Evolutionary conservation across 1,140 invertebrate species (phyloP), one percentile per base, ranked within the genome.

Genomic region (Riptortus pedestris): DNA sequence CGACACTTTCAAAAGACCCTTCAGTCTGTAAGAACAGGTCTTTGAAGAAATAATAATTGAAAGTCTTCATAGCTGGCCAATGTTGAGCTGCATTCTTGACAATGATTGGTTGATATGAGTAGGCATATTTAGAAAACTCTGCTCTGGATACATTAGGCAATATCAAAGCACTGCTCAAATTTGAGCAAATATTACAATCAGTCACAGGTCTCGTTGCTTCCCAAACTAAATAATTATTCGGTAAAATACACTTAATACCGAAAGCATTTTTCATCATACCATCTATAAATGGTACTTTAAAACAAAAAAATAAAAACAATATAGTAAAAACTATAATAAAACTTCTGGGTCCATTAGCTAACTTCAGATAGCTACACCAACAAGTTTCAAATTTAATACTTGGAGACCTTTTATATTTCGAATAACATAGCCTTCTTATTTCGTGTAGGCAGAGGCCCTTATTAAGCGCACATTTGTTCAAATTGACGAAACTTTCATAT

Each of bases 141-240:
- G 83, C 76, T 61, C 77, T 78, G 1, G 84, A 85, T 57, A 84
- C 69, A 75, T 89, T 90, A 51, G 73, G 69, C 63, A 85, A 72
- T 52, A 88, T 76, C 62, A 86, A 79, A 66, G 79, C 80, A 28
- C 74, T 72, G 62, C 82, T 74, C 16, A 86, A 77, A 61, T 77
- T 73, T 60, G 69, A 73, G 75, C 88, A 91, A 73, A 87, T 88
- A 65, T 78, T 75, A 72, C 91, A 94, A 72, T 90, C 81, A 5
- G 87, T 85, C n/a, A 87, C 77, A 14, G 90, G 90, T 64, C 90
- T 77, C 12, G 86, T 87, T 45, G 87, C 85, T 76, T 93, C 90
- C 85, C 87, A 90, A 29, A 91, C 77, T 48, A 93, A 77, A 71
- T 87, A 88, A 76, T 91, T 91, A 74, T 88, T 90, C 65, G 85